Evolutionary conservation across 1,140 invertebrate species (phyloP).

Genomic region (Macrobrachium nipponense): DNA sequence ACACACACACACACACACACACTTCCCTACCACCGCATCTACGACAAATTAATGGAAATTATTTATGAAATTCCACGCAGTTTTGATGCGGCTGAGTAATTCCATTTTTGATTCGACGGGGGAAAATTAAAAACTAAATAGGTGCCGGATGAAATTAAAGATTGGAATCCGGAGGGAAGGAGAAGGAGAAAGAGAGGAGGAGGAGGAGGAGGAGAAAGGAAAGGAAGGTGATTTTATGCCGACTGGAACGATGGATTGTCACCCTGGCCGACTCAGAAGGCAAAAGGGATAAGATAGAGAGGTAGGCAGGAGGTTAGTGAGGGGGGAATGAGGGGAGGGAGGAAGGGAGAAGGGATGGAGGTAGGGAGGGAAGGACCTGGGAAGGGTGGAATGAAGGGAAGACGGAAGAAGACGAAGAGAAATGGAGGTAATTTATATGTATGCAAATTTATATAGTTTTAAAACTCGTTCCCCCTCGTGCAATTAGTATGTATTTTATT

Average conservation of each 20-base stretch:
- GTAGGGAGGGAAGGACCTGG: background rate
- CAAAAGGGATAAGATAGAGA: no score
- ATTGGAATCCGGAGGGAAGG: background rate
- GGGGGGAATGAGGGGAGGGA: no score
- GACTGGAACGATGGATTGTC: constrained; percentile 14
- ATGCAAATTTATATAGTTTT: constrained; percentile 3
- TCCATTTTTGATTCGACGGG: constrained; percentile 57
- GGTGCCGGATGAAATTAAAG: constrained; percentile 50
- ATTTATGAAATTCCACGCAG: constrained; percentile 61
- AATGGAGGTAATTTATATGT: background rate
- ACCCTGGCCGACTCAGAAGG: background rate
- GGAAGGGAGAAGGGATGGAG: no score
- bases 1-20: background rate
- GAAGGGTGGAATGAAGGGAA: background rate
- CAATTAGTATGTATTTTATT: no score
- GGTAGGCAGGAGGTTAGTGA: no score
- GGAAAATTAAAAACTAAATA: constrained; percentile 54
- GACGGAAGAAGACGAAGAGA: background rate
- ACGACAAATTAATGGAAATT: constrained; percentile 61
- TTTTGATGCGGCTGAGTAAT: constrained; percentile 59
- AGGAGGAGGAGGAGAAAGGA: background rate
- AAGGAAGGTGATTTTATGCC: constrained; percentile 11
- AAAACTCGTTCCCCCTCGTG: background rate
- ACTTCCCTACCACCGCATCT: constrained; percentile 8
- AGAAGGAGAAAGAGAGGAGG: background rate